These are phyloP conservation scores for Callocephalon fimbriatum DNA, from an alignment of 2,113 vertebrate species.

Conservation along the genomic window DNA sequence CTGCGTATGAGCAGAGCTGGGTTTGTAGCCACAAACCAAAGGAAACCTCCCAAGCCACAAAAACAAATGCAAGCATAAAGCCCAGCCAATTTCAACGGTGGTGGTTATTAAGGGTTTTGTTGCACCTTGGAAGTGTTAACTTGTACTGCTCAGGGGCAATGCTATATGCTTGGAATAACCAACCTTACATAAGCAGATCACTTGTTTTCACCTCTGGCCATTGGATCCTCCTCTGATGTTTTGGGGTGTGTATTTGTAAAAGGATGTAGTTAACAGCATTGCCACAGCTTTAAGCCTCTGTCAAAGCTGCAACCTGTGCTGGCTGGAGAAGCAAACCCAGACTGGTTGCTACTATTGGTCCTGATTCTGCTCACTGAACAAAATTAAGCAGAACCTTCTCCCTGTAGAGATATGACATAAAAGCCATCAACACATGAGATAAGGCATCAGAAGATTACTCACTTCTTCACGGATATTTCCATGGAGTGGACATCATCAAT, in stretches of 20 bases:
- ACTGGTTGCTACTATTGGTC: background rate
- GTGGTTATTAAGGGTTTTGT: background rate
- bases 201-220: background rate
- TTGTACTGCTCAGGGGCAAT: background rate
- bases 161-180: background rate
- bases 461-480: background rate
- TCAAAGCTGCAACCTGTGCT: background rate
- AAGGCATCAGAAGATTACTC: background rate
- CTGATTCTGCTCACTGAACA: background rate
- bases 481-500: background rate
- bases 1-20: background rate
- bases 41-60: background rate
- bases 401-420: background rate
- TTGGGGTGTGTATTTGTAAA: accelerated
- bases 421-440: background rate
- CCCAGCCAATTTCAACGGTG: background rate
- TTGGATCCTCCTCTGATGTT: background rate
- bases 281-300: background rate
- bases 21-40: constrained; percentile 38
- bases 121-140: background rate
- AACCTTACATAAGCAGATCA: background rate
- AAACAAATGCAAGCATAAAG: background rate
- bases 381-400: background rate
- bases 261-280: background rate
- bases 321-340: background rate